Conservation (phyloP, 2,888 invertebrate species). For the Cynaeus angustus region DNA sequence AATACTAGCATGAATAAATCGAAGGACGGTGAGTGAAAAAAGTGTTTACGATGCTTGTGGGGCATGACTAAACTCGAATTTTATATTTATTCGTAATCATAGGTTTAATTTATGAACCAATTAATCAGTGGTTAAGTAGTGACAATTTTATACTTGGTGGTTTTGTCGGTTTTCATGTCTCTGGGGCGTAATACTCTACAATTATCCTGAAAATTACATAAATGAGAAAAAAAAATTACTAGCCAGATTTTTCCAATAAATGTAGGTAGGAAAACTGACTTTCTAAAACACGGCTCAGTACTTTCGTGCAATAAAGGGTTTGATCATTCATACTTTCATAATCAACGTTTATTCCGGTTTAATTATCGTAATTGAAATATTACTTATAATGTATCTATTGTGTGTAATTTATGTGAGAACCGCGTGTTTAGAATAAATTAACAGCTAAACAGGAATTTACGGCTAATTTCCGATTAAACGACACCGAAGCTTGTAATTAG, state of each 20-base stretch:
- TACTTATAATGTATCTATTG: not conserved
- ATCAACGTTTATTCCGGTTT: slow-evolving; percentile 5
- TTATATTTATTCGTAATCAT: not conserved
- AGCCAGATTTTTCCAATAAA: slow-evolving; percentile 17
- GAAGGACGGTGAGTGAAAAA: not conserved
- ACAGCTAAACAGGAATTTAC: not conserved
- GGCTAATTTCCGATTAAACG: slow-evolving; percentile 2
- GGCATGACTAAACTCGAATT: not conserved
- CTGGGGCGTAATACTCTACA: slow-evolving; percentile 3
- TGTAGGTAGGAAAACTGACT: not conserved
- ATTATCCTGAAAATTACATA: not conserved
- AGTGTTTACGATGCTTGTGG: not conserved
- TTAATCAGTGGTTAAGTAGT: slow-evolving; percentile 3
- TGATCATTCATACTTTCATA: slow-evolving; percentile 2
- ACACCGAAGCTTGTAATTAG: not conserved
- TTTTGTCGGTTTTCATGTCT: slow-evolving; percentile 5
- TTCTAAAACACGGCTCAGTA: not conserved
- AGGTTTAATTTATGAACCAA: not conserved
- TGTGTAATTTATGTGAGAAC: slow-evolving; percentile 19
- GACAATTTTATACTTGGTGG: not conserved
- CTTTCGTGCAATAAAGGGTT: slow-evolving; percentile 1
- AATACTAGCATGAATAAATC: not conserved
- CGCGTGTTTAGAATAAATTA: slow-evolving; percentile 3
- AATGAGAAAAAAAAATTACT: not conserved
- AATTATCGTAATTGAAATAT: slow-evolving; percentile 3